These are phyloP conservation scores for Alosa alosa DNA, from an alignment of 2,113 vertebrate genomes.

Conservation along the genomic window DNA sequence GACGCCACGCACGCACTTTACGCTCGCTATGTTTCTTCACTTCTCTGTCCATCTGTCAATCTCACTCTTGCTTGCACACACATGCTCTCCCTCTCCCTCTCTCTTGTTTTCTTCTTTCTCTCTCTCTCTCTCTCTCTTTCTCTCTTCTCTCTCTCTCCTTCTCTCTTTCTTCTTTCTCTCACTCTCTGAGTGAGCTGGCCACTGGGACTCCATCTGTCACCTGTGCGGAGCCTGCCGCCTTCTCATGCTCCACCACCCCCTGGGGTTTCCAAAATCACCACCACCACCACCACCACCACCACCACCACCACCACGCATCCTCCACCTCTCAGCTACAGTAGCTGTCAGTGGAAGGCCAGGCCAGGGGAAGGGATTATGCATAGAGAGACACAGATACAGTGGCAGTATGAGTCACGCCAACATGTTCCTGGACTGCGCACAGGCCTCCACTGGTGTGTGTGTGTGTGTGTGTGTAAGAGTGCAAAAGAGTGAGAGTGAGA, in stretches of 20 bases:
- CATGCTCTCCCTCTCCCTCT: background rate
- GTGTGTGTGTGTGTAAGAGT: background rate
- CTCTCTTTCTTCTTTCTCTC: background rate
- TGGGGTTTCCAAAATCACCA: background rate
- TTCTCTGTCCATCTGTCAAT: slow-evolving; percentile 34
- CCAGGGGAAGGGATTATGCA: background rate
- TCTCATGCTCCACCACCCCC: background rate
- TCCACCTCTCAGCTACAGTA: background rate
- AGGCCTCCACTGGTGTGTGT: background rate
- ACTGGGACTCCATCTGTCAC: slow-evolving; percentile 19
- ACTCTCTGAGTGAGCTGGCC: background rate
- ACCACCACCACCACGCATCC: background rate
- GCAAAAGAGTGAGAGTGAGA: too few relatives aligned
- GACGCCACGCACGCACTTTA: background rate
- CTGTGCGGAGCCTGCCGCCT: background rate
- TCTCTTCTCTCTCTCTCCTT: background rate
- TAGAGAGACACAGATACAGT: background rate
- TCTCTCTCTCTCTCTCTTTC: background rate
- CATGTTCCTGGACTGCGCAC: background rate
- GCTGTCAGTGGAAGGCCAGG: background rate
- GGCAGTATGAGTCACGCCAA: background rate
- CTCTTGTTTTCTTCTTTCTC: slow-evolving; percentile 19
- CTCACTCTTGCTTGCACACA: slow-evolving; percentile 2
- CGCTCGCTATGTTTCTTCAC: slow-evolving; percentile 22
- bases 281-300: background rate